Evolutionary conservation across 2,113 vertebrate genomes (phyloP), one percentile per base, ranked within the genome.

Genomic region (Aviceda subcristata): DNA sequence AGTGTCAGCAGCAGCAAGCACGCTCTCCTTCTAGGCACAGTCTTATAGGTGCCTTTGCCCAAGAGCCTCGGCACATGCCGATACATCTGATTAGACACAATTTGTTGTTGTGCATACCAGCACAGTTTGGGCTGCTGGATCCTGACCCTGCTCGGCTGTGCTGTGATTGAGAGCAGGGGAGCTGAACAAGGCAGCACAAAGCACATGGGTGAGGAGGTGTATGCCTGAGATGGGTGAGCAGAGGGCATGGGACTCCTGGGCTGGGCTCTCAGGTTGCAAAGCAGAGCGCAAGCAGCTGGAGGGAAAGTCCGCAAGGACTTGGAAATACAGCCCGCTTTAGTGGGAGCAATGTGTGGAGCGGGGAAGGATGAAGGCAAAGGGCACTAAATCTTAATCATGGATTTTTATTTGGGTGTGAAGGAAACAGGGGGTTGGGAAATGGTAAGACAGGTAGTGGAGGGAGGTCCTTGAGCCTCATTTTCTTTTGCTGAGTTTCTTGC

Each of bases 401-500:
- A 95, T 95, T 94, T 92, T 76, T 90, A 9, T 56, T 78, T 34
- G 82, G 82, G 15, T 66, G 30, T 18, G 50, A 87, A 77, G 60
- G 84, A 39, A 53, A 16, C 0, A 0, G 62, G 14, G 3, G 8
- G 48, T 17, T 56, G 91, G 79, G 75, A 74, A 51, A 34, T 19
- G 60, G 56, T 15, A 36, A 64, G 36, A 41, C 55, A 66, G 27
- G 79, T 39, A 38, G 39, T 75, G 29, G 92, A 79, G 88, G 83
- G 69, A 63, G 68, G 63, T 29, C 88, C 91, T 75, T 72, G 48
- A 48, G 94, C 66, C 92, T 97, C 78, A 3, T 63, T 97, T 94
- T 89, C 89, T 86, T 94, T 87, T 94, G 89, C 63, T 46, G 92
- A 86, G 85, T 88, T 96, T 86, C 97, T 81, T 59, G 81, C 88